Evolutionary conservation across 2,113 vertebrate genomes (phyloP).

Genomic region (Orientallactaga bullata): DNA sequence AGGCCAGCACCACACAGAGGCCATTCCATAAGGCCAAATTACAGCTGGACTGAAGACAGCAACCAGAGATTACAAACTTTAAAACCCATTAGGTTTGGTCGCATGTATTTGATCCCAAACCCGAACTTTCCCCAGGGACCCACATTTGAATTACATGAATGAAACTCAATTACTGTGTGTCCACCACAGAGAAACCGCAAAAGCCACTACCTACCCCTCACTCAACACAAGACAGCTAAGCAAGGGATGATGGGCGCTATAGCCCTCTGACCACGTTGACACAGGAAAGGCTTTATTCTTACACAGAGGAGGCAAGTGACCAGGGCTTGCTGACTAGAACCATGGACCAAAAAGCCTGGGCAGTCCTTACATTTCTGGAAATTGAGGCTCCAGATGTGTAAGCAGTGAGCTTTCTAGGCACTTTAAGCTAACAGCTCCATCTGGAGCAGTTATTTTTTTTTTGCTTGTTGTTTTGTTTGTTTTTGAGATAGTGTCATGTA

Average conservation of each 20-base stretch:
- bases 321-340: too few relatives aligned
- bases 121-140: conserved; percentile 40
- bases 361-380: not conserved
- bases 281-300: not conserved
- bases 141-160: conserved; percentile 4
- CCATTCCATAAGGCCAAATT: not conserved
- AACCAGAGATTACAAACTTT: conserved; percentile 46
- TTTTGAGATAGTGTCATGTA: not conserved
- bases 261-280: not conserved
- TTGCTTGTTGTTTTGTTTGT: too few relatives aligned
- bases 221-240: not conserved
- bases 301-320: not conserved
- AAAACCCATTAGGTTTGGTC: conserved; percentile 61
- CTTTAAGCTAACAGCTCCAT: not conserved
- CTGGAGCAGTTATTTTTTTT: not conserved
- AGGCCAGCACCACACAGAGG: not conserved
- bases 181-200: not conserved
- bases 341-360: not conserved
- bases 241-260: not conserved
- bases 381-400: not conserved
- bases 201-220: not conserved
- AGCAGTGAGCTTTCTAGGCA: not conserved
- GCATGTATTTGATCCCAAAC: conserved; percentile 44
- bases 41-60: not conserved
- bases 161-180: conserved; percentile 13